Evolutionary conservation across 2,797 vertebrate species (phyloP), one percentile per base, ranked within the genome.

Genomic region (Chaunax sp.): DNA sequence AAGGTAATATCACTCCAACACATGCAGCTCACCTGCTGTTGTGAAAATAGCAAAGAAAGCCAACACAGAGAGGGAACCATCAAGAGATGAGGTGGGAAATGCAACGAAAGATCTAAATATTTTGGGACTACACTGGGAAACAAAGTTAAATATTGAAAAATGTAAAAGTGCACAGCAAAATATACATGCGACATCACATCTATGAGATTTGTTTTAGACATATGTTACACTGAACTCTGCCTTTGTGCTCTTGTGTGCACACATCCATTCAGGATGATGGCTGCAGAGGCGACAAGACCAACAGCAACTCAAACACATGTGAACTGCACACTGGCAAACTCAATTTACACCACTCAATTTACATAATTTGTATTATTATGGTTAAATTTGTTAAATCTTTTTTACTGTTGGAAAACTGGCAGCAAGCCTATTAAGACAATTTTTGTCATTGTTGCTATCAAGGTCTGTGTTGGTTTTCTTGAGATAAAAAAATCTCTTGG

Each of bases 261-360:
- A 20, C 28, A 62, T 74, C 35, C 38, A 51, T 53, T 68, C 49
- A 62, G 28, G 7, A 40, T n/a, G 63, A 57, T 35, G 28, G 35
- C 59, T 41, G 18, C 47, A 22, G 25, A 51, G 25, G 33, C 3
- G 33, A 59, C 37, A 51, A 11, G 55, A 43, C 57, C 65, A 14
- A 30, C n/a, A n/a, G n/a, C n/a, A 20, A 56, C 46, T 60, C 26
- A 1, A 28, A n/a, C n/a, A 35, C 20, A 60, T 0, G 18, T 54
- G 40, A 54, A 49, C 23, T 25, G 30, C 66, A 22, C 37, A 37
- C 14, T 9, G 28, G 22, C 20, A 43, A 43, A 50, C 37, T n/a
- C n/a, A n/a, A n/a, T n/a, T n/a, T n/a, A n/a, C n/a, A n/a, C n/a
- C n/a, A n/a, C n/a, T n/a, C n/a, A n/a, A n/a, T n/a, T n/a, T n/a